Percentiles rank a stretch among this genome's conserved stretches.
Conservation (phyloP, 1,140 invertebrate genomes). For the Pseudomyrmex pallidus region DNA sequence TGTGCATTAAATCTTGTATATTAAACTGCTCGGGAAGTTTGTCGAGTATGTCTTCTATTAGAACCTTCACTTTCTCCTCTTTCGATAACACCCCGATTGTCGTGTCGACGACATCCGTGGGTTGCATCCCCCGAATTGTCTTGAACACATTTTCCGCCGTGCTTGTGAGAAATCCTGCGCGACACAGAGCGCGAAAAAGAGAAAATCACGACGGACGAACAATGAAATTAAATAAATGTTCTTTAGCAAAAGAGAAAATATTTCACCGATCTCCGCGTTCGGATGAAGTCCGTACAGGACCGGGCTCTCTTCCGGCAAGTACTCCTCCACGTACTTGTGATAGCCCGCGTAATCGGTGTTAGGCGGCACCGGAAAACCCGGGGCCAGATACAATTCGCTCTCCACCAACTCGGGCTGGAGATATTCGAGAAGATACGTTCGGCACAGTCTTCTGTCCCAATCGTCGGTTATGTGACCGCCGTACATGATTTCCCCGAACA, state of each 20-base stretch:
- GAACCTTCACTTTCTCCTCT: constrained; percentile 93
- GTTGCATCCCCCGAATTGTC: constrained; percentile 97
- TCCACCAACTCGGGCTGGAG: constrained; percentile 94
- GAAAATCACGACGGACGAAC: neutral
- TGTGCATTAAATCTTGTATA: constrained; percentile 93
- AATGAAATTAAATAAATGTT: neutral
- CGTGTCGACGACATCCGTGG: constrained; percentile 90
- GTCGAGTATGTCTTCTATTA: constrained; percentile 95
- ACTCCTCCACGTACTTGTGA: constrained; percentile 96
- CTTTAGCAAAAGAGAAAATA: neutral
- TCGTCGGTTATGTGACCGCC: constrained; percentile 98
- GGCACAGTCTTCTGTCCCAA: constrained; percentile 95
- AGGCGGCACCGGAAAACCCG: constrained; percentile 93
- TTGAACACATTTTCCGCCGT: constrained; percentile 94
- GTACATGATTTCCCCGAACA: constrained; percentile 99
- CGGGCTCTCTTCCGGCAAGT: constrained; percentile 94
- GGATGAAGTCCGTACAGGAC: constrained; percentile 96
- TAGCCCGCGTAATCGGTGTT: constrained; percentile 95
- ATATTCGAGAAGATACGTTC: constrained; percentile 95
- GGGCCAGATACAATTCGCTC: constrained; percentile 93
- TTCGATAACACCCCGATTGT: constrained; percentile 88
- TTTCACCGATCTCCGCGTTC: constrained; percentile 95
- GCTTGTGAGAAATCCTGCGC: constrained; percentile 90
- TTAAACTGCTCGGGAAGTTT: constrained; percentile 96
- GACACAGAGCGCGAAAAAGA: constrained; percentile 8